Percentiles rank a stretch among this genome's conserved stretches.
phyloP scores from a whole-genome alignment of 2,797 vertebrate genomes.

The Sebastolobus alascanus region DNA sequence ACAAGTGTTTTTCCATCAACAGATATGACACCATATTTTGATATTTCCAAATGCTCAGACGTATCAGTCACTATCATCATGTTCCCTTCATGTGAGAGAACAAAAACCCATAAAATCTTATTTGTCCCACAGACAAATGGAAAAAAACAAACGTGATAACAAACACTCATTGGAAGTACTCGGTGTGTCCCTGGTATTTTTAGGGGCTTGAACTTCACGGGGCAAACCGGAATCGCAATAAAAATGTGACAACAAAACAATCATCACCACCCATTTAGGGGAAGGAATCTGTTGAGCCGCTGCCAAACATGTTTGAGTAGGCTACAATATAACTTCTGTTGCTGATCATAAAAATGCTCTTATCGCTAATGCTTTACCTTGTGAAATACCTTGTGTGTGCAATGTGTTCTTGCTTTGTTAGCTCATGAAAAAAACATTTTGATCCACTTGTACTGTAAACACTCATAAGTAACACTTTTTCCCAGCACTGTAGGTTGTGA shows the following conservation, averaged over 20 bases:
- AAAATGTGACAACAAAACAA: slow-evolving; percentile 25
- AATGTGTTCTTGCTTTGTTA: neutral
- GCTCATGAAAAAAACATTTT: slow-evolving; percentile 53
- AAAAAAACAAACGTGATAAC: neutral
- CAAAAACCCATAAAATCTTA: neutral
- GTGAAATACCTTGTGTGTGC: slow-evolving; percentile 9
- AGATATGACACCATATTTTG: neutral
- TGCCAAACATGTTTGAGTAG: slow-evolving; percentile 12
- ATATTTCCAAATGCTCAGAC: neutral
- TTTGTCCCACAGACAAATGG: neutral
- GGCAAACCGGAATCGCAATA: neutral
- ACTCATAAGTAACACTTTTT: neutral
- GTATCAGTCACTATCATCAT: neutral
- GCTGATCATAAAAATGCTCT: slow-evolving; percentile 28
- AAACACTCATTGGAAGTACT: neutral
- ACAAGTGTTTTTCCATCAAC: slow-evolving; percentile 45
- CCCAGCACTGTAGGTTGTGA: slow-evolving; percentile 8
- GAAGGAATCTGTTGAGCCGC: neutral
- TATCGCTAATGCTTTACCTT: slow-evolving; percentile 19
- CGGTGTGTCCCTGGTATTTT: slow-evolving; percentile 28
- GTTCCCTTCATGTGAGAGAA: slow-evolving; percentile 6
- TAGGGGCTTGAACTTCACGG: slow-evolving; percentile 1
- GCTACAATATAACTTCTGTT: slow-evolving; percentile 1
- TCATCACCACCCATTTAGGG: neutral
- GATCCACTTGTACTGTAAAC: slow-evolving; percentile 32